A percentile compares a stretch with the other conserved stretches of the same genome.
Evolutionary conservation across 2,113 vertebrate species (phyloP).

Genomic region (Theristicus caerulescens): DNA sequence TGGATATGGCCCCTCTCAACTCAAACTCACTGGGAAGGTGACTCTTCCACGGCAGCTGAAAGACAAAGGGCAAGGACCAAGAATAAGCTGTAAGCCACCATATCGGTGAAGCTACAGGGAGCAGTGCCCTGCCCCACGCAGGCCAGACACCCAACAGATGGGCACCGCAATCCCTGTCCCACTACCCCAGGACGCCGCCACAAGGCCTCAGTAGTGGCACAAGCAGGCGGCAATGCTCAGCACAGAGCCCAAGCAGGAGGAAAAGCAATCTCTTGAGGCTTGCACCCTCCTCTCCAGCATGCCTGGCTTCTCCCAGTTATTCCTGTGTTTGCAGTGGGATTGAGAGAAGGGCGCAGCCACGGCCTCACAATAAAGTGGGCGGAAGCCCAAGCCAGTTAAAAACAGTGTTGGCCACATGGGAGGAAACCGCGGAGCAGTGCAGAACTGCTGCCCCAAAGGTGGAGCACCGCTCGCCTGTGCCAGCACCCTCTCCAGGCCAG

Average conservation of each 20-base stretch:
- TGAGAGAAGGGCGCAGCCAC: not conserved
- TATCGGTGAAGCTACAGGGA: not conserved
- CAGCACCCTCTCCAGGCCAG: not conserved
- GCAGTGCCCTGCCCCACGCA: not conserved
- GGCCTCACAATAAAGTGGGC: not conserved
- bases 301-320: not conserved
- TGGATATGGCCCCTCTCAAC: not conserved
- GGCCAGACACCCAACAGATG: not conserved
- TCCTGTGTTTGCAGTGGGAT: not conserved
- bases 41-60: conserved; percentile 71
- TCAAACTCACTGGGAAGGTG: conserved; percentile 46
- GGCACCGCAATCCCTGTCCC: not conserved
- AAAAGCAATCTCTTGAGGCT: not conserved
- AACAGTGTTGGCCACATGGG: fast-evolving
- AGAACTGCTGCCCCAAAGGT: not conserved
- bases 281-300: not conserved
- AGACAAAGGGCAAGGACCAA: not conserved
- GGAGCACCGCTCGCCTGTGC: not conserved
- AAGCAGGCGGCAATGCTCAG: not conserved
- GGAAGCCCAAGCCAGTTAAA: not conserved
- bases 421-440: not conserved
- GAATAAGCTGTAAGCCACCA: not conserved
- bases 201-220: not conserved
- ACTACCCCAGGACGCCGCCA: not conserved
- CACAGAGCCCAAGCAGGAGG: not conserved